These are phyloP conservation scores for Pipistrellus pipistrellus DNA, from an alignment of 2,797 vertebrate species.

Conservation along the genomic window DNA sequence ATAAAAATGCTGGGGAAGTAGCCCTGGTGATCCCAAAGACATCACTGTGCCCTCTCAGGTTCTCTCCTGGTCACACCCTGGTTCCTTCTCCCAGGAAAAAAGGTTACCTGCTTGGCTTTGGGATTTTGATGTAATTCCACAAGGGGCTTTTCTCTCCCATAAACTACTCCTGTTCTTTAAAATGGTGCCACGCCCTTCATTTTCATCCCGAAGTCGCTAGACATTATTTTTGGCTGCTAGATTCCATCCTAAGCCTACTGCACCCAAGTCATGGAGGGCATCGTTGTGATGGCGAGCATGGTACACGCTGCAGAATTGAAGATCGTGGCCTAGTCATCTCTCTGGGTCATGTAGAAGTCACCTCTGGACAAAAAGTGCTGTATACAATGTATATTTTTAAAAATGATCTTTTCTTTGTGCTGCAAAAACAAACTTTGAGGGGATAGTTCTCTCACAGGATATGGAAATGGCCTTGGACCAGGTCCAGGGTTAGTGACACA, in stretches of 20 bases:
- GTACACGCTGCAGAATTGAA: slow-evolving; percentile 41
- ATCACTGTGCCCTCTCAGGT: neutral
- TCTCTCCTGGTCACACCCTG: neutral
- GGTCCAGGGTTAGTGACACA: slow-evolving; percentile 74
- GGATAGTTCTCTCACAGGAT: slow-evolving; percentile 78
- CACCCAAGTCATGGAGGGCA: neutral
- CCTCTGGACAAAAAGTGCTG: slow-evolving; percentile 66
- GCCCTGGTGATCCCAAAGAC: neutral
- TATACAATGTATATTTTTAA: slow-evolving; percentile 69
- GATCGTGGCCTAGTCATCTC: neutral
- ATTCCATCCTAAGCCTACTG: neutral
- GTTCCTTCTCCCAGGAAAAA: neutral
- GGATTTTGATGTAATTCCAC: slow-evolving; percentile 23
- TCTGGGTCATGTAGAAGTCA: slow-evolving; percentile 60
- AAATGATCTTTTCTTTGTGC: slow-evolving; percentile 73
- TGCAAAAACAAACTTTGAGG: slow-evolving; percentile 78
- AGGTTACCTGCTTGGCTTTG: slow-evolving; percentile 1
- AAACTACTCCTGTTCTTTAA: slow-evolving; percentile 3
- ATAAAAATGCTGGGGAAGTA: neutral
- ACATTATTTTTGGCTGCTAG: neutral
- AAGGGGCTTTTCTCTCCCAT: slow-evolving; percentile 21
- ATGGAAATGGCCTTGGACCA: slow-evolving; percentile 80
- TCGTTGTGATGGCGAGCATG: neutral
- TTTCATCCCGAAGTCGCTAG: slow-evolving; percentile 45
- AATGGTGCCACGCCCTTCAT: neutral